Evolutionary conservation across 2,888 invertebrate species (phyloP), one percentile per base, ranked within the genome.

Genomic region (Drosophila merina): DNA sequence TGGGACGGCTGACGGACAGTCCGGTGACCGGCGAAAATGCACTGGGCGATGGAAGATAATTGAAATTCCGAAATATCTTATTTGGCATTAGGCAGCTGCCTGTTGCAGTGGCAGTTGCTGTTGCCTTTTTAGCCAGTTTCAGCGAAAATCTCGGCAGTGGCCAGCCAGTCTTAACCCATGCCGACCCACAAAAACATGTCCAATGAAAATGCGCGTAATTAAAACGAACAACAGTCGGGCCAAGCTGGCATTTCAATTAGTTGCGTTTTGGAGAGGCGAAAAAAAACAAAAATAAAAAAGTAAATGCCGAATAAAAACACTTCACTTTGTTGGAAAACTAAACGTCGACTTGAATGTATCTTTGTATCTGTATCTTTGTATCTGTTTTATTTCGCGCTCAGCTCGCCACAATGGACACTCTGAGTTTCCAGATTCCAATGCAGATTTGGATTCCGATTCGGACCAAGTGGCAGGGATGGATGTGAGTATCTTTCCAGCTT

Each of bases 221-320:
- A 84, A 86, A 77, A 14, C 40, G 20, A 64, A 36, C 50, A 50
- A 56, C 48, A 42, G 60, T 14, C 60, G 42, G 40, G 60, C 62
- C 48, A 62, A 62, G 60, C 60, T 66, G 88, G 88, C 83, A 88
- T 85, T 88, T 85, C 88, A 82, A 85, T 85, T 87, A 81, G 76
- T 55, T 71, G 77, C 81, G 57, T 84, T 77, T 78, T 52, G 44
- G 42, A 67, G 54, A 73, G 38, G 50, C 54, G 25, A 68, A 20
- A 20, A 20, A 20, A 20, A 20, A 20, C 1, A 20, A 20, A 52
- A 68, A 63, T 33, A 33, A 31, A 31, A 38, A 33, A 26, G 4
- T 31, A 33, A 33, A 20, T 20, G 14, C 40, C n/a, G 40, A 7
- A 25, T 10, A 42, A 77, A 80, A 64, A 56, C 60, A 57, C 56